Conservation (phyloP, 2,888 invertebrate species). For the Bruchidius siliquastri region DNA sequence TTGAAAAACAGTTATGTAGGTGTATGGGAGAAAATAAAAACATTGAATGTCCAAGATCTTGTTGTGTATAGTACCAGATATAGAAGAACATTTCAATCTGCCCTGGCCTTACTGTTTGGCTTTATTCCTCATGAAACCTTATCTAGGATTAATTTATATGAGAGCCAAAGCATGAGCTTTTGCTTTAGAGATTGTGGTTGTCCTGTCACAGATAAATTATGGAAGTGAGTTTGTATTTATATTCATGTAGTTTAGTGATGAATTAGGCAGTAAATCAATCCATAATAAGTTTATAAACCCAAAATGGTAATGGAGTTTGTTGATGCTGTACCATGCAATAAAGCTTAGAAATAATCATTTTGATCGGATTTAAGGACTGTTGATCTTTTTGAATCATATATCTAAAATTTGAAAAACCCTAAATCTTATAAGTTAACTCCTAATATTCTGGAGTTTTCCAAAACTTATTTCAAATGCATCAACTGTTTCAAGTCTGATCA, state of each 20-base stretch:
- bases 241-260: not conserved
- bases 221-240: constrained; percentile 43
- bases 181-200: constrained; percentile 86
- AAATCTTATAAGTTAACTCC: too few relatives aligned
- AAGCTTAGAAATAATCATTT: too few relatives aligned
- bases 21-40: constrained; percentile 47
- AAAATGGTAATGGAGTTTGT: too few relatives aligned
- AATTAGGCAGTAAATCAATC: too few relatives aligned
- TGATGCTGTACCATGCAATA: too few relatives aligned
- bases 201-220: constrained; percentile 59
- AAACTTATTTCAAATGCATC: too few relatives aligned
- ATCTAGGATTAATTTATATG: constrained; percentile 62
- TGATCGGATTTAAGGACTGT: too few relatives aligned
- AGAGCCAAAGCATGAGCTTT: constrained; percentile 77
- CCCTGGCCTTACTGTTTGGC: constrained; percentile 71
- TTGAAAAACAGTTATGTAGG: constrained; percentile 57
- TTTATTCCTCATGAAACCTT: constrained; percentile 65
- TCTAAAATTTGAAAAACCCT: too few relatives aligned
- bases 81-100: constrained; percentile 86
- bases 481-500: too few relatives aligned
- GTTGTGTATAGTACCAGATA: constrained; percentile 78
- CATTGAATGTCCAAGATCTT: constrained; percentile 55
- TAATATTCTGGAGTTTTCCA: too few relatives aligned
- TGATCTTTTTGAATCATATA: too few relatives aligned
- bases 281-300: too few relatives aligned